Evolutionary conservation across 2,113 vertebrate genomes (phyloP).

Genomic region (Oenanthe melanoleuca): DNA sequence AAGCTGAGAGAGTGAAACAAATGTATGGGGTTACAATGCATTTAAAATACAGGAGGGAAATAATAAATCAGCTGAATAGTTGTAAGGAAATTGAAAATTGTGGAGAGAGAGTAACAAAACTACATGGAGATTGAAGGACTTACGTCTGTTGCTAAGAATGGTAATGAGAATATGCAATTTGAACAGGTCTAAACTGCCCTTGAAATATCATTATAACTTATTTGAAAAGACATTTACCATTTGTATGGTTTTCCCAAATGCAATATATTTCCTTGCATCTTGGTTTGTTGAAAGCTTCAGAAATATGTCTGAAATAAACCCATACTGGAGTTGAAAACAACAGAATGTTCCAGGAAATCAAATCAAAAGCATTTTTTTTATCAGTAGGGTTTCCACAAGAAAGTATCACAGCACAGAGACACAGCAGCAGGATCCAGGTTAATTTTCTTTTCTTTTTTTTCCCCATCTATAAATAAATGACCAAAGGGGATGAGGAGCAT

Average conservation of each 20-base stretch:
- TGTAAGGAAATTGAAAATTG: slow-evolving; percentile 73
- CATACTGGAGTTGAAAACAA: slow-evolving; percentile 36
- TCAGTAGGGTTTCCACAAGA: slow-evolving; percentile 3
- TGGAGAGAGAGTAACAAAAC: slow-evolving; percentile 67
- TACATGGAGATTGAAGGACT: slow-evolving; percentile 50
- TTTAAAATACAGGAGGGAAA: slow-evolving; percentile 68
- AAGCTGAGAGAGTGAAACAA: slow-evolving; percentile 65
- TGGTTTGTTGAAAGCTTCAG: not conserved
- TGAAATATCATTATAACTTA: slow-evolving; percentile 73
- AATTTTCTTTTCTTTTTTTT: not conserved
- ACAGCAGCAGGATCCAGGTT: not conserved
- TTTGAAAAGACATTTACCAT: slow-evolving; percentile 57
- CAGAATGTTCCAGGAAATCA: slow-evolving; percentile 29
- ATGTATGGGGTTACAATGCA: slow-evolving; percentile 65
- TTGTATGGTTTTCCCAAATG: slow-evolving; percentile 44
- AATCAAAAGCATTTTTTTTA: slow-evolving; percentile 47
- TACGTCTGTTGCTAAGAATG: slow-evolving; percentile 54
- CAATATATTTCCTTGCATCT: slow-evolving; percentile 48
- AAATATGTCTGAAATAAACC: slow-evolving; percentile 53
- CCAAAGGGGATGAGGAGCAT: slow-evolving; percentile 1
- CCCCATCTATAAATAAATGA: not conserved
- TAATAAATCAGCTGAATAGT: slow-evolving; percentile 71
- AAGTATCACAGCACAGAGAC: not conserved
- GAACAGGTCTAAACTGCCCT: slow-evolving; percentile 58
- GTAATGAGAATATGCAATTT: slow-evolving; percentile 65